Conservation (phyloP, 2,797 vertebrate species). For the Alosa sapidissima region DNA sequence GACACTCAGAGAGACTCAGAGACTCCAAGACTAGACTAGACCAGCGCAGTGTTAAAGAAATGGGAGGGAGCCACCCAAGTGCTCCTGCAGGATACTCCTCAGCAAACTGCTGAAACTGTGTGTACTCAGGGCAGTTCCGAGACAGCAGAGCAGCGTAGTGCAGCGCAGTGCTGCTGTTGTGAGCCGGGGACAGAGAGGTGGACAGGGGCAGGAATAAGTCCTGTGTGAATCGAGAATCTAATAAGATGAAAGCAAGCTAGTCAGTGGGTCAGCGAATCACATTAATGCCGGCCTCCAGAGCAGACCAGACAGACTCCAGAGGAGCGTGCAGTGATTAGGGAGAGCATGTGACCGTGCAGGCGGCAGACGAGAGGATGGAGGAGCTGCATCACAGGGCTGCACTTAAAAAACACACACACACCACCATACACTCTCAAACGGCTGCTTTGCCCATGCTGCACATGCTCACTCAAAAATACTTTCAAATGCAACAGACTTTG, state of each 20-base stretch:
- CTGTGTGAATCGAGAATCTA: too few relatives aligned
- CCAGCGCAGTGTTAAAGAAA: background rate
- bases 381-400: background rate
- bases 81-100: background rate
- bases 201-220: too few relatives aligned
- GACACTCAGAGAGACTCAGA: background rate
- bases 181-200: background rate
- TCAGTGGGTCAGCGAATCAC: background rate
- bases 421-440: background rate
- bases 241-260: background rate
- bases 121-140: constrained; percentile 12
- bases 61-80: background rate
- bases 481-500: too few relatives aligned
- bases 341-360: background rate
- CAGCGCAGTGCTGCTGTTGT: too few relatives aligned
- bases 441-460: background rate
- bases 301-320: background rate
- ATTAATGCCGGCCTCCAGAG: background rate
- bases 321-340: background rate
- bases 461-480: too few relatives aligned
- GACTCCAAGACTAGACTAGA: too few relatives aligned
- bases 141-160: too few relatives aligned
- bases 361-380: background rate
- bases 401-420: background rate
- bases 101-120: background rate